phyloP scores from a whole-genome alignment of 2,113 vertebrate species.

The Glaucidium brasilianum region DNA sequence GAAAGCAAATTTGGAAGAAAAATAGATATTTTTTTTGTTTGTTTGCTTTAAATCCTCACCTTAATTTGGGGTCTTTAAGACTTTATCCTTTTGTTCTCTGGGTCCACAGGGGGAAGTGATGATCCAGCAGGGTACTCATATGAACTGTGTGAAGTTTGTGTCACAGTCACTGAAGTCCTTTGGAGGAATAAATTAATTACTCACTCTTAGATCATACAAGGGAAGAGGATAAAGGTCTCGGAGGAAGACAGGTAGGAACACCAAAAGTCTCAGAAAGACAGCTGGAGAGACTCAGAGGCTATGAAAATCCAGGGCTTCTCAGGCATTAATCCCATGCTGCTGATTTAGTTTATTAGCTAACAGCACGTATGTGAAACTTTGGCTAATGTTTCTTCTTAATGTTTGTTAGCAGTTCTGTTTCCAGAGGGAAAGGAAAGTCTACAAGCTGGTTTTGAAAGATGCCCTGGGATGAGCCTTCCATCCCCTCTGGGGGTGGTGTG shows the following conservation, averaged over 20 bases:
- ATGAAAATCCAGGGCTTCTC: not conserved
- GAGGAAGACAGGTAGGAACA: not conserved
- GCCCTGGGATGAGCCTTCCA: not conserved
- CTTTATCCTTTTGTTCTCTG: not conserved
- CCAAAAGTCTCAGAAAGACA: not conserved
- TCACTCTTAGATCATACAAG: not conserved
- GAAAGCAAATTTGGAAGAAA: not conserved
- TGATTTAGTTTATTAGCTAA: not conserved
- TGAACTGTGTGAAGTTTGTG: not conserved
- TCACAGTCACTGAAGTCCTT: not conserved
- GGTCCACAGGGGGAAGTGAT: not conserved
- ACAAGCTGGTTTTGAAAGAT: not conserved
- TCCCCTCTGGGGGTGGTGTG: not conserved
- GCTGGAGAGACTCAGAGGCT: not conserved
- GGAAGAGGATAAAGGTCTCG: not conserved
- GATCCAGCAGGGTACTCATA: not conserved
- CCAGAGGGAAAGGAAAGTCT: not conserved
- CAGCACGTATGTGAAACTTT: not conserved
- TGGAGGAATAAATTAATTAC: not conserved
- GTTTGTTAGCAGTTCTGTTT: not conserved
- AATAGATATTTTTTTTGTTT: not conserved
- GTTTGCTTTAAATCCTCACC: not conserved
- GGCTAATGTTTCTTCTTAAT: not conserved
- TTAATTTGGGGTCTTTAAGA: not conserved
- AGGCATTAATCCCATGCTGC: not conserved